These are phyloP conservation scores for Ceramica pisi DNA, from an alignment of 2,888 invertebrate genomes.

Conservation along the genomic window DNA sequence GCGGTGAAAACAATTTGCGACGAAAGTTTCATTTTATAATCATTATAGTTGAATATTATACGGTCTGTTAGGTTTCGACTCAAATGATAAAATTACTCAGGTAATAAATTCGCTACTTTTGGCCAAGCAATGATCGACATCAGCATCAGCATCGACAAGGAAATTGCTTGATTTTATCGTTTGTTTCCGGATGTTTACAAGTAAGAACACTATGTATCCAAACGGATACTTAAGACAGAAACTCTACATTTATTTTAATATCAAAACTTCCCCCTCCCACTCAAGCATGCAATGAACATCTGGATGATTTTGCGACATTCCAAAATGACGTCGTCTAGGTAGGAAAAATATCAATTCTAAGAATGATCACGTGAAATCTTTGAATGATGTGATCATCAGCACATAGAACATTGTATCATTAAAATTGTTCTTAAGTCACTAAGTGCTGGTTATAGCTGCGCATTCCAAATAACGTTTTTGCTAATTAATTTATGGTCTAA, in stretches of 20 bases:
- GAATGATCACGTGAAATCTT: neutral
- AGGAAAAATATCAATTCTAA: neutral
- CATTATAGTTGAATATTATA: conserved; percentile 53
- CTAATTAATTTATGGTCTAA: conserved; percentile 36
- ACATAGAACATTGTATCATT: neutral
- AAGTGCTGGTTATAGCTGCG: neutral
- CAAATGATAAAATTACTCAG: conserved; percentile 41
- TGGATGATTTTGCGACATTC: neutral
- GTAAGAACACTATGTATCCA: conserved; percentile 9
- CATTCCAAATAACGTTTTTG: neutral
- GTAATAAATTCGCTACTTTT: conserved; percentile 34
- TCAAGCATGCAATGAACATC: neutral
- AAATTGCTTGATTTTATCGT: conserved; percentile 21
- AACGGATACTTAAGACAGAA: neutral
- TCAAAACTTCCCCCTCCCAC: neutral
- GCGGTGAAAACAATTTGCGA: conserved; percentile 61
- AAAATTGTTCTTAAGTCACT: conserved; percentile 2
- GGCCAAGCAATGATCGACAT: conserved; percentile 3
- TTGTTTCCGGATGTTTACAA: conserved; percentile 22
- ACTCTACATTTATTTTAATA: neutral
- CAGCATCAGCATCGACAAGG: neutral
- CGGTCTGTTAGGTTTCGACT: conserved; percentile 56
- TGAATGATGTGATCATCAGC: conserved; percentile 7
- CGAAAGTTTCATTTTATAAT: conserved; percentile 66
- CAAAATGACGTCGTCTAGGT: neutral